A percentile compares a stretch with the other conserved stretches of the same genome.
Conservation (phyloP, 2,113 vertebrate genomes). For the Caretta caretta region DNA sequence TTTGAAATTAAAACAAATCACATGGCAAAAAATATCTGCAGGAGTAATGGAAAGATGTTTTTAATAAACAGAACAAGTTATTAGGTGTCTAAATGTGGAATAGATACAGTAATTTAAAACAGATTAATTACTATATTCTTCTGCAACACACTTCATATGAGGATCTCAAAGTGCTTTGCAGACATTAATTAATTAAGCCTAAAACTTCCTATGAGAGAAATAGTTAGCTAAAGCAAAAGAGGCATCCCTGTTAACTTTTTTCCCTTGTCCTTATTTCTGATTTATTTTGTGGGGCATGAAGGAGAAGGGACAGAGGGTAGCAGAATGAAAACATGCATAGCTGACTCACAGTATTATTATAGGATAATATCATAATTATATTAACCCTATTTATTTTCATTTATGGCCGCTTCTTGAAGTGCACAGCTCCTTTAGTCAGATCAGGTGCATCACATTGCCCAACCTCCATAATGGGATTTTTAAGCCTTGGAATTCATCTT, state of each 20-base stretch:
- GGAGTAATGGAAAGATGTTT: neutral
- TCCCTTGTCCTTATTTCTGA: constrained; percentile 27
- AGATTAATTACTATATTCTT: neutral
- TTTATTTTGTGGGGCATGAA: constrained; percentile 2
- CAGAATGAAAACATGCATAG: constrained; percentile 22
- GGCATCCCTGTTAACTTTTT: neutral
- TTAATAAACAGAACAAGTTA: neutral
- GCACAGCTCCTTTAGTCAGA: neutral
- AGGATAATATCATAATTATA: accelerated
- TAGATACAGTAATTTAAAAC: neutral
- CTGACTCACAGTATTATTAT: neutral
- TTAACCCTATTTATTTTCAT: neutral
- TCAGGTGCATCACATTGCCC: neutral
- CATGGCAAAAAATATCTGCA: neutral
- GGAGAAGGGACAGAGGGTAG: neutral
- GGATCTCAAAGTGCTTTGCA: constrained; percentile 34
- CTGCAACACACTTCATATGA: neutral
- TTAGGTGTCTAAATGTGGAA: neutral
- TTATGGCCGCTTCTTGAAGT: neutral
- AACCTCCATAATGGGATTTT: neutral
- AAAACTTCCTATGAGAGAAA: constrained; percentile 16
- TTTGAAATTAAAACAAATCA: neutral
- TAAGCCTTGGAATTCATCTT: neutral
- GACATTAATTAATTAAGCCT: constrained; percentile 31
- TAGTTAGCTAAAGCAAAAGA: constrained; percentile 25